Percentiles rank a stretch among this genome's conserved stretches.
These are phyloP conservation scores for Lasioglossum figueresi DNA, from an alignment of 2,888 invertebrate genomes.

Conservation along the genomic window DNA sequence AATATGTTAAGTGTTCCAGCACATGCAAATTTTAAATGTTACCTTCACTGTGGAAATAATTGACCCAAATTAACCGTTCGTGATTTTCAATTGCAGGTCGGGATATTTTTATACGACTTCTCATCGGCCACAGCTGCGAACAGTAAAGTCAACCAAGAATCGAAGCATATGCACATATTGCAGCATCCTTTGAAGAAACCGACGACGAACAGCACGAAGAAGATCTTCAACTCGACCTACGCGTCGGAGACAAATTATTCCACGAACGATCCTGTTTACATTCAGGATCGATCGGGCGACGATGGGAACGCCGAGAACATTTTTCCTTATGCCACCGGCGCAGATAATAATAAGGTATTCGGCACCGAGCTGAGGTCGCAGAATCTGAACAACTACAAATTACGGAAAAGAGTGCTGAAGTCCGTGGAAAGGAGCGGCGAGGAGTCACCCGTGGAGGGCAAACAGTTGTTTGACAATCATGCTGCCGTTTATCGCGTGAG, in stretches of 20 bases:
- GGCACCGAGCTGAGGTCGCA: constrained; percentile 73
- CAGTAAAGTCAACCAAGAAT: constrained; percentile 79
- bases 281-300: constrained; percentile 78
- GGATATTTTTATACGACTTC: constrained; percentile 82
- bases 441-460: constrained; percentile 60
- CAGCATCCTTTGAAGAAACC: constrained; percentile 78
- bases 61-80: neutral
- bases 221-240: constrained; percentile 45
- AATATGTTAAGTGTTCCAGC: neutral
- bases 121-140: constrained; percentile 78
- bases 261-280: constrained; percentile 42
- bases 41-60: neutral
- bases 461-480: constrained; percentile 78
- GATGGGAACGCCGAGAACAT: constrained; percentile 36
- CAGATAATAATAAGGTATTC: constrained; percentile 4
- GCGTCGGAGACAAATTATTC: constrained; percentile 34
- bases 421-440: constrained; percentile 61
- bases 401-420: constrained; percentile 73
- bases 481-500: constrained; percentile 79
- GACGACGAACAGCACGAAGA: constrained; percentile 60
- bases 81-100: constrained; percentile 71
- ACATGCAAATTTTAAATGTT: neutral
- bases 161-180: constrained; percentile 80
- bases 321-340: constrained; percentile 36
- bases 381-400: constrained; percentile 77